Base-by-base conservation (phyloP, 2,888 invertebrate genomes). In the Orthonevra nobilis region DNA sequence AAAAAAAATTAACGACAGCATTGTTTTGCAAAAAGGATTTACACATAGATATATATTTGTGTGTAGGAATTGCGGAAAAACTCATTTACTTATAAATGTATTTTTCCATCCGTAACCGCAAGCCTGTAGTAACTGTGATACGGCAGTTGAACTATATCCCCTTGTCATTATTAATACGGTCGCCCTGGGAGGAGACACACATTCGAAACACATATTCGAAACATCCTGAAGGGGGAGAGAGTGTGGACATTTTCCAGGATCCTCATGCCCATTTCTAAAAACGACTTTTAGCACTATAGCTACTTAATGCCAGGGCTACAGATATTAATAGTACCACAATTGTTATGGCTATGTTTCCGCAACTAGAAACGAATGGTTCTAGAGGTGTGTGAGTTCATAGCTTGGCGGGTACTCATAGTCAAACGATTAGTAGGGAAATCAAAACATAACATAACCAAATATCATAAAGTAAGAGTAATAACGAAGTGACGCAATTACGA, bases 281-380 rank as follows among this genome's bases (percentile, higher is more conserved):
- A 63, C 38, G 28, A 58, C 63, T 75, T 63, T 50, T 58, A 69
- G 50, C 46, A 46, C 26, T 38, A 48, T 36, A 26, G 46, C 66
- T 17, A 36, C 23, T 26, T 12, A 23, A 28, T 17, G 3, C 12
- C 2, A 14, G 38, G 3, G 5, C 46, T 12, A 63, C 42, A 70
- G 63, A 63, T 77, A 70, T 69, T 75, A 77, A 77, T 56, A 77
- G 58, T 26, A 17, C 69, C 75, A 64, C 75, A 77, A 69, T 58
- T 69, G 75, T 75, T 69, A 75, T 69, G 75, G 75, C 63, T 58
- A 70, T 77, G 69, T 40, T 38, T 69, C 69, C 75, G 63, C 56
- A 77, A 69, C 36, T 50, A 63, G 56, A 69, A 63, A 58, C 69
- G 50, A 61, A 74, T 52, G 69, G 63, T 69, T 50, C 44, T 44